phyloP scores from a whole-genome alignment of 2,113 vertebrate species.

The Sus scrofa region T2T-Sscrofa CM000816.6:102279001-102279500 shows the following conservation, averaged over 20 bases:
- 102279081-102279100: background rate
- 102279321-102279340: background rate
- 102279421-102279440: background rate
- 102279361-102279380: background rate
- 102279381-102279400: background rate
- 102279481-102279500: background rate
- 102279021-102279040: background rate
- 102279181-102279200: background rate
- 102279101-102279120: background rate
- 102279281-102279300: background rate
- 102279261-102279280: background rate
- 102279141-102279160: background rate
- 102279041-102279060: background rate
- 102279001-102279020: background rate
- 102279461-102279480: background rate
- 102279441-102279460: background rate
- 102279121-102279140: background rate
- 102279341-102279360: background rate
- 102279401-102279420: background rate
- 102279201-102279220: background rate
- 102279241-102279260: background rate
- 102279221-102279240: background rate
- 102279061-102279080: background rate
- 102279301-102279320: background rate
- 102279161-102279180: background rate